Evolutionary conservation across 2,888 invertebrate species (phyloP).

Genomic region (Microdon myrmicae): DNA sequence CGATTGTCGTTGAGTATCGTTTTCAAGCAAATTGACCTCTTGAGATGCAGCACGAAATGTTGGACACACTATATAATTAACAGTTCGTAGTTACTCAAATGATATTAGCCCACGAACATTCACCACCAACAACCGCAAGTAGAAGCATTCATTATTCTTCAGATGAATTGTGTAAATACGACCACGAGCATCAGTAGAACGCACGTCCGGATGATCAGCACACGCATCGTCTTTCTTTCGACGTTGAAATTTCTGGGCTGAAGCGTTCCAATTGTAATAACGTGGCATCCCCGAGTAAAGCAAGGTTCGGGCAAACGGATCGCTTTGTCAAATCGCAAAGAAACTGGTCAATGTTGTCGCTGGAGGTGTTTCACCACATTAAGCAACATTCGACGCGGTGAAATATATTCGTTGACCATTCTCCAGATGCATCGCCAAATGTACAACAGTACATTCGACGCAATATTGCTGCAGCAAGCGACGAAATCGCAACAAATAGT

Average conservation of each 20-base stretch:
- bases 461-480: no score
- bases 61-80: constrained; percentile 55
- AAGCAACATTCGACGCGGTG: no score
- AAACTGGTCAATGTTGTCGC: constrained; percentile 56
- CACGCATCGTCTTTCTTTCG: constrained; percentile 56
- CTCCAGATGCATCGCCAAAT: no score
- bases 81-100: constrained; percentile 5
- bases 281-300: constrained; percentile 59
- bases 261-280: constrained; percentile 58
- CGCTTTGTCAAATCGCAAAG: constrained; percentile 58
- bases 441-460: no score
- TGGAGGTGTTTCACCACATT: constrained; percentile 46
- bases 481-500: no score
- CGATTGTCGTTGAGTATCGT: constrained; percentile 8
- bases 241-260: constrained; percentile 57
- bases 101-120: constrained; percentile 51
- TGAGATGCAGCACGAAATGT: constrained; percentile 9
- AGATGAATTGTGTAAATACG: constrained; percentile 61
- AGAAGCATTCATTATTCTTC: constrained; percentile 57
- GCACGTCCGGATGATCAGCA: constrained; percentile 54
- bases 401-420: no score
- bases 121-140: no score
- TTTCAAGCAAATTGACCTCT: constrained; percentile 6
- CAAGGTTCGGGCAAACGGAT: constrained; percentile 57
- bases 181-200: constrained; percentile 58